Evolutionary conservation across 2,888 invertebrate species (phyloP), one percentile per base, ranked within the genome.

Genomic region (Iselma pallidipennis): DNA sequence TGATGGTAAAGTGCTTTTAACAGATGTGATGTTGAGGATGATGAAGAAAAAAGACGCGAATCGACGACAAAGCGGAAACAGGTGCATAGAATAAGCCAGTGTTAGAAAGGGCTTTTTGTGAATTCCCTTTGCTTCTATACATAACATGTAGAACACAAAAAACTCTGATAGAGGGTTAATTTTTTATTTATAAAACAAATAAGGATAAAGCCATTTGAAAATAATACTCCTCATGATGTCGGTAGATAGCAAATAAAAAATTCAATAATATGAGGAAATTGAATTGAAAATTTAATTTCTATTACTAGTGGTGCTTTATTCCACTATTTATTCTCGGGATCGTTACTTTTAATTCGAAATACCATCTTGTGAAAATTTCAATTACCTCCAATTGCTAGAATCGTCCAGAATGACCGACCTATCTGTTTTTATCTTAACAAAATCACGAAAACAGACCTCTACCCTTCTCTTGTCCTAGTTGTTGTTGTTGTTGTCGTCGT

Each of bases 1-100:
- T 59, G 65, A 65, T 56, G 29, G 57, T 62, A 55, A 65, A 65
- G 62, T 57, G 62, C 59, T 59, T 51, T 51, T 57, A 64, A 57
- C 57, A 49, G 57, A 59, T 55, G 59, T 45, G 19, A 25, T 23
- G 45, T 23, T 45, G 21, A n/a, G 5, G 12, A 1, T 12, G 45
- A 23, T 45, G 23, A 25, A 37, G 16, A 26, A 52, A 52, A 51
- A 57, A 57, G 57, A 61, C 48, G 54, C 19, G 57, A 57, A 54
- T 57, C 31, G 52, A 12, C 52, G 60, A 55, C 55, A 49, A 57
- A 53, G 57, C 16, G 51, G 58, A 54, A 63, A 63, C 63, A 63
- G 63, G 63, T 63, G 63, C 59, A 55, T 59, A 14, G 33, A 57
- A 53, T 56, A 56, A 55, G 51, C 9, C 12, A 7, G 26, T 19